phyloP scores from a whole-genome alignment of 2,797 vertebrate species.

The Eulemur mongoz region DNA sequence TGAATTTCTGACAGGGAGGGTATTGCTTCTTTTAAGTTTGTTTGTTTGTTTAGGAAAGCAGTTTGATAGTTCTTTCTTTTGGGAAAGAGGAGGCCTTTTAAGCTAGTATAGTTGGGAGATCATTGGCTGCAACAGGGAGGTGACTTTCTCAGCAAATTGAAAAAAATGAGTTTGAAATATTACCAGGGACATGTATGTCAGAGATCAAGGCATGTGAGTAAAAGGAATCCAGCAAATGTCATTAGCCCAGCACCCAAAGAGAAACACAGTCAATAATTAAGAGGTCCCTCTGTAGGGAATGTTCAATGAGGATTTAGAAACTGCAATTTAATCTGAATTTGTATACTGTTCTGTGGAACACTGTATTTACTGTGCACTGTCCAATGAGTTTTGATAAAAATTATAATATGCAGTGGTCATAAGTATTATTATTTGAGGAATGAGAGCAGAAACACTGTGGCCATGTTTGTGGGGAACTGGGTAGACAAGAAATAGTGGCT shows the following conservation, averaged over 20 bases:
- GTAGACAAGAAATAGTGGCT: neutral
- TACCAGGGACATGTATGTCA: neutral
- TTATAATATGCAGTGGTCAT: accelerated
- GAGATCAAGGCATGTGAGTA: neutral
- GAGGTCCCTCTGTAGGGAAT: neutral
- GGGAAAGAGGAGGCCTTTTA: neutral
- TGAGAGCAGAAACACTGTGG: neutral
- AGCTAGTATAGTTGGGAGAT: neutral
- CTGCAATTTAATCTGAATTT: neutral
- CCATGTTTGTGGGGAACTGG: neutral
- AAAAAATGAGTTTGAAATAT: neutral
- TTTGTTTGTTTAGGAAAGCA: neutral
- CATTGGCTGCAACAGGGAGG: neutral
- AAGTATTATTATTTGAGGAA: neutral
- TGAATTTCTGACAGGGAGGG: neutral
- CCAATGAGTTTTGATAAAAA: neutral
- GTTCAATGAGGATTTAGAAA: neutral
- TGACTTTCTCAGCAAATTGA: neutral
- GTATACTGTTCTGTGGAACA: neutral
- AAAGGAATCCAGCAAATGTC: neutral
- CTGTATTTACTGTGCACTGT: neutral
- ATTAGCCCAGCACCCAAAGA: neutral
- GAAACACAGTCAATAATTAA: neutral
- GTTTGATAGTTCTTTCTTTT: neutral
- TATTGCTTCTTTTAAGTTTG: neutral